Percentiles rank a stretch among this genome's conserved stretches.
Evolutionary conservation across 2,888 invertebrate species (phyloP).

Genomic region (Zelleria hepariella): DNA sequence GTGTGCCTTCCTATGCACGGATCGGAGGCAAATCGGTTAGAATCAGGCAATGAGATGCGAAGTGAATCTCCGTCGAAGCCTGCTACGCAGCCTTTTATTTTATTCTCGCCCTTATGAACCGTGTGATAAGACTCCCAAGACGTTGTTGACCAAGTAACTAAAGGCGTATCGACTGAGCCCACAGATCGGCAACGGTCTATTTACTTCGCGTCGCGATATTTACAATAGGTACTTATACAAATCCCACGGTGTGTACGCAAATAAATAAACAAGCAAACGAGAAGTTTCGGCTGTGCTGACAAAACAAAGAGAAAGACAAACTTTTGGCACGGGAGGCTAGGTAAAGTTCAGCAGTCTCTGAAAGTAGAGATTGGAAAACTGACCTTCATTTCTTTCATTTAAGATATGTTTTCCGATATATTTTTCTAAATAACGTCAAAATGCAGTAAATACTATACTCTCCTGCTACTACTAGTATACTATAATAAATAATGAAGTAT

Average conservation of each 20-base stretch:
- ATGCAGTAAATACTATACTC: too few species aligned
- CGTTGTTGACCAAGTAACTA: background rate
- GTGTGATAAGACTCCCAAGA: background rate
- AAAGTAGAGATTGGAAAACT: too few species aligned
- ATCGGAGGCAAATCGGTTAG: background rate
- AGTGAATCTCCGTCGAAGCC: background rate
- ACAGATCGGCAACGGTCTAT: background rate
- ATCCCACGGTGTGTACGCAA: slow-evolving; percentile 1
- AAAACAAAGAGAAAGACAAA: background rate
- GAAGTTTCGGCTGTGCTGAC: background rate
- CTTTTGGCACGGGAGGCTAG: background rate
- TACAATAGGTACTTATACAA: slow-evolving; percentile 7
- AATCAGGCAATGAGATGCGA: background rate
- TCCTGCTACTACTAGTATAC: too few species aligned
- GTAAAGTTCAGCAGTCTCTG: too few species aligned
- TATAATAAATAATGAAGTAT: too few species aligned
- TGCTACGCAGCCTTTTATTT: background rate
- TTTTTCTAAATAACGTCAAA: too few species aligned
- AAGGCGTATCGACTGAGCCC: background rate
- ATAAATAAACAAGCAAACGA: background rate
- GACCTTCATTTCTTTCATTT: too few species aligned
- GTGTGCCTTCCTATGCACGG: background rate
- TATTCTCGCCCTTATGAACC: background rate
- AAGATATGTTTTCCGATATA: too few species aligned
- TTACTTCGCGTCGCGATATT: background rate